Conservation (phyloP, 2,797 vertebrate species). For the Mastacembelus armatus region DNA sequence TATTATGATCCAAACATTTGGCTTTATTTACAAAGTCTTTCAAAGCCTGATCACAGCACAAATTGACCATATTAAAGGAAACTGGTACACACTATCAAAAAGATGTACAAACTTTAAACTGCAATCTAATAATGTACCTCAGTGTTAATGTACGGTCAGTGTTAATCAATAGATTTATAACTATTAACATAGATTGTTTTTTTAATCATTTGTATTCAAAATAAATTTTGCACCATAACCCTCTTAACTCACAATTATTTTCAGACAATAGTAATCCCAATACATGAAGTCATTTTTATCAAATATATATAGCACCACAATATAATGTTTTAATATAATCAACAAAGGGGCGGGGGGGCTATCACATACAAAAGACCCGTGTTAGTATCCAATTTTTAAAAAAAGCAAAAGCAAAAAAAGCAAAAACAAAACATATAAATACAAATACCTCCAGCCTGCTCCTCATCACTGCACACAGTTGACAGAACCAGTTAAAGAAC, state of each 20-base stretch:
- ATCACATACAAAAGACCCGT: slow-evolving; percentile 97
- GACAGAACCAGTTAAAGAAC: slow-evolving; percentile 11
- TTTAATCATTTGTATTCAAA: slow-evolving; percentile 90
- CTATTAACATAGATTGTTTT: slow-evolving; percentile 80
- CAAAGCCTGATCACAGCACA: slow-evolving; percentile 91
- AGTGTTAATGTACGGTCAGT: slow-evolving; percentile 88
- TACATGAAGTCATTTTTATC: slow-evolving; percentile 92
- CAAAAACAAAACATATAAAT: no score
- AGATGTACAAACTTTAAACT: slow-evolving; percentile 95
- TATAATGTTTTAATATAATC: slow-evolving; percentile 93
- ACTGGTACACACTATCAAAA: slow-evolving; percentile 89
- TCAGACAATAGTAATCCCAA: slow-evolving; percentile 93
- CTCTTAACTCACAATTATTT: slow-evolving; percentile 89
- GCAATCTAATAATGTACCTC: slow-evolving; percentile 90
- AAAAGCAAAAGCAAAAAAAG: slow-evolving; percentile 60
- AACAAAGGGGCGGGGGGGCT: slow-evolving; percentile 72
- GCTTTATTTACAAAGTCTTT: slow-evolving; percentile 93
- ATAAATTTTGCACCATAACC: slow-evolving; percentile 93
- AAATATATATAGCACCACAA: slow-evolving; percentile 98
- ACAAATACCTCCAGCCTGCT: slow-evolving; percentile 32
- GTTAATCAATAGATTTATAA: slow-evolving; percentile 82
- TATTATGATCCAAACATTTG: slow-evolving; percentile 86
- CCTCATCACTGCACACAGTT: slow-evolving; percentile 18
- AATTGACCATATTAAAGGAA: slow-evolving; percentile 93
- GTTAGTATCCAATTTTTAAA: slow-evolving; percentile 93